Evolutionary conservation across 2,113 vertebrate genomes (phyloP).

Genomic region (Cephalopholis sonnerati): DNA sequence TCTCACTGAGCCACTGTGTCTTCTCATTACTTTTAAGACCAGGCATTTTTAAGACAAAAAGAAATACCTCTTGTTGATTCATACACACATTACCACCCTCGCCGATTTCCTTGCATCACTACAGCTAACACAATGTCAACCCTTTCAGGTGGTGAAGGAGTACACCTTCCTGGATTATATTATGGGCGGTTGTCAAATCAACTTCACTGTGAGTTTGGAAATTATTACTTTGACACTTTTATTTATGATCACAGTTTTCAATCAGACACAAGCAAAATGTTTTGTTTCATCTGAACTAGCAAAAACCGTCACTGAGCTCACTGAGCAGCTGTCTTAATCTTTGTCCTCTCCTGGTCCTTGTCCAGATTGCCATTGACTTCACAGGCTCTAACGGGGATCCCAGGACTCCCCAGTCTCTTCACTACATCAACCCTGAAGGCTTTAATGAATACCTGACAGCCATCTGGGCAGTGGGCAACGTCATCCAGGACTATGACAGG

Average conservation of each 20-base stretch:
- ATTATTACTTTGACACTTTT: background rate
- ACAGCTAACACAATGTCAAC: background rate
- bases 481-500: conserved; percentile 95
- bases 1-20: background rate
- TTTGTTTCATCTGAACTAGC: background rate
- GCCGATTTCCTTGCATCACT: background rate
- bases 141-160: conserved; percentile 88
- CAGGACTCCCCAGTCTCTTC: conserved; percentile 88
- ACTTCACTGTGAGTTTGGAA: conserved; percentile 91
- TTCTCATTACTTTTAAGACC: background rate
- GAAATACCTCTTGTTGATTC: background rate
- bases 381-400: conserved; percentile 95
- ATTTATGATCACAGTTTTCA: background rate
- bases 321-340: background rate
- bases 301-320: too few relatives aligned
- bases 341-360: background rate
- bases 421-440: conserved; percentile 92
- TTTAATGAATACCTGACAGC: conserved; percentile 93
- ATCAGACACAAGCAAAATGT: background rate
- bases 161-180: conserved; percentile 94
- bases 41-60: background rate
- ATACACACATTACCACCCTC: background rate
- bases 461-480: conserved; percentile 93
- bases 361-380: conserved; percentile 95
- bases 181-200: conserved; percentile 95